phyloP scores from a whole-genome alignment of 2,797 vertebrate genomes.

The Phalloptychus januarius region DNA sequence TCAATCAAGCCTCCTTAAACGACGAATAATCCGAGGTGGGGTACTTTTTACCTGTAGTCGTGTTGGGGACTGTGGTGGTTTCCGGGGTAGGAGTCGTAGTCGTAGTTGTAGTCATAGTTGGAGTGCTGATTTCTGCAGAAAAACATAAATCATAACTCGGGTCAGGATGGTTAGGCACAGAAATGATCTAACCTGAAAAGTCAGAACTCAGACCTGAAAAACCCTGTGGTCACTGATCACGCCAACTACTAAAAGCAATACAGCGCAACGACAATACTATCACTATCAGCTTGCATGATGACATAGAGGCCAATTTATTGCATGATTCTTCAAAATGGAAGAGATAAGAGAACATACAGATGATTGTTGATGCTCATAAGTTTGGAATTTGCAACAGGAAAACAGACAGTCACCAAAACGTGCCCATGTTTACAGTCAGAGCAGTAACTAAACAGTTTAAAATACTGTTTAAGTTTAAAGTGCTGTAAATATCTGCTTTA shows the following conservation, averaged over 20 bases:
- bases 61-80: constrained; percentile 71
- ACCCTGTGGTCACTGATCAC: background rate
- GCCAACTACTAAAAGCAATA: background rate
- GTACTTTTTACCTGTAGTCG: constrained; percentile 69
- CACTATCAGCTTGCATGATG: background rate
- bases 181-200: too few species aligned
- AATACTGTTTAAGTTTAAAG: background rate
- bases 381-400: background rate
- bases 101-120: constrained; percentile 82
- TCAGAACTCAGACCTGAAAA: background rate
- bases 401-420: background rate
- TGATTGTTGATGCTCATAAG: background rate
- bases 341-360: background rate
- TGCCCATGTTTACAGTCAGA: background rate
- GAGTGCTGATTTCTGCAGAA: constrained; percentile 87
- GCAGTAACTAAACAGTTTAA: background rate
- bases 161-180: constrained; percentile 18
- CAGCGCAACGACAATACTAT: too few species aligned
- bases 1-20: background rate
- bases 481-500: background rate
- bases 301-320: background rate
- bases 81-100: constrained; percentile 82
- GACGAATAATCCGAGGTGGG: background rate
- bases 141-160: constrained; percentile 13
- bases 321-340: background rate